These are phyloP conservation scores for Anarsia innoxiella DNA, from an alignment of 2,888 invertebrate genomes.

Conservation along the genomic window DNA sequence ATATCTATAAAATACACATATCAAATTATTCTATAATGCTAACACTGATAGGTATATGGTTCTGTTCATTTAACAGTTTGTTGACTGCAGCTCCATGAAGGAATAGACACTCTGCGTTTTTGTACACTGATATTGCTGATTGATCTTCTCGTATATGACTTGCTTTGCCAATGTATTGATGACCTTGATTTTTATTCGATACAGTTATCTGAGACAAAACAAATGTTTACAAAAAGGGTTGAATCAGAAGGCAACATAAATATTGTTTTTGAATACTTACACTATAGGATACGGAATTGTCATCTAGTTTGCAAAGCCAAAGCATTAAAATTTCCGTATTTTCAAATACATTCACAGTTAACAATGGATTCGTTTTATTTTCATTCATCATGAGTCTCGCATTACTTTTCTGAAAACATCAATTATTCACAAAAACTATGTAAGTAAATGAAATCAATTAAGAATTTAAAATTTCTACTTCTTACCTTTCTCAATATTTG, in stretches of 20 bases:
- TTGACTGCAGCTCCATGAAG: conserved; percentile 24
- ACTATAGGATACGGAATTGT: conserved; percentile 22
- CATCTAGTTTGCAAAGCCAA: conserved; percentile 31
- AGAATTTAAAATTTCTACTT: too few relatives aligned
- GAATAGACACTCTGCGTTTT: conserved; percentile 27
- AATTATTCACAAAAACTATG: too few relatives aligned
- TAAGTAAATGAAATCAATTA: background rate
- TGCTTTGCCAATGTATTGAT: conserved; percentile 32
- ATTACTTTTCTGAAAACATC: conserved; percentile 8
- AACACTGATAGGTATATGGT: conserved; percentile 25
- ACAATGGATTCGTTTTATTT: background rate
- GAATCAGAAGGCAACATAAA: background rate
- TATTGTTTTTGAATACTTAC: too few relatives aligned
- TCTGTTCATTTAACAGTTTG: conserved; percentile 22
- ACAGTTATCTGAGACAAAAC: conserved; percentile 24
- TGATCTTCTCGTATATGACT: conserved; percentile 30
- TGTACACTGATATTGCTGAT: conserved; percentile 22
- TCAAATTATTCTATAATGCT: conserved; percentile 22
- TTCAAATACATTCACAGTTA: conserved; percentile 3
- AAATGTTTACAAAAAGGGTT: background rate
- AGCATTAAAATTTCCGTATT: conserved; percentile 25
- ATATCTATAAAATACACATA: conserved; percentile 1
- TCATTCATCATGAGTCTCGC: background rate
- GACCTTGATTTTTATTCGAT: conserved; percentile 26
- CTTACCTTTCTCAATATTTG: too few relatives aligned